Percentiles rank a stretch among this genome's conserved stretches.
Evolutionary conservation across 2,888 invertebrate genomes (phyloP).

Genomic region (Melipona bicolor): DNA sequence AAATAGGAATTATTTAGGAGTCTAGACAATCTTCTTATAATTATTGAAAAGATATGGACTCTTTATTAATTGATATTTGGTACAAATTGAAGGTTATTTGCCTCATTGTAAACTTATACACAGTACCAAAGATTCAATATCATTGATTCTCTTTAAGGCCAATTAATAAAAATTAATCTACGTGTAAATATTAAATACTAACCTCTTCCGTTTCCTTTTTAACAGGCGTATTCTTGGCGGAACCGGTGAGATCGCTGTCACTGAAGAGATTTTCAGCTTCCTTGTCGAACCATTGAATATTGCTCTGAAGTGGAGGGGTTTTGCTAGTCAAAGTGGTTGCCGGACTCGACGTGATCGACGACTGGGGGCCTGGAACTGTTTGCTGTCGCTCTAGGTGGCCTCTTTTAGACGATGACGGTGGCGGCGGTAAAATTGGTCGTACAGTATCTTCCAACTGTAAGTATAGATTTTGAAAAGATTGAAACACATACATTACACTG

Average conservation of each 20-base stretch:
- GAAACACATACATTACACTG: neutral
- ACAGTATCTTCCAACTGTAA: constrained; percentile 79
- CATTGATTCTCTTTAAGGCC: too few relatives aligned
- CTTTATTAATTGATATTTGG: too few relatives aligned
- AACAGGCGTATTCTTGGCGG: constrained; percentile 72
- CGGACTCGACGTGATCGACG: constrained; percentile 79
- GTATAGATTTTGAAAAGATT: neutral
- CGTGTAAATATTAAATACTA: constrained; percentile 41
- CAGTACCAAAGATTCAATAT: too few relatives aligned
- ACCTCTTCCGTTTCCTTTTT: constrained; percentile 80
- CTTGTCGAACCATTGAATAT: constrained; percentile 84
- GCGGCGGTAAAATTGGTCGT: constrained; percentile 81
- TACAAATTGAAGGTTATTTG: too few relatives aligned
- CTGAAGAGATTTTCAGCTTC: constrained; percentile 84
- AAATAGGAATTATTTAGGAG: too few relatives aligned
- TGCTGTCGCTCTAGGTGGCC: constrained; percentile 81
- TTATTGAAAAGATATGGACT: too few relatives aligned
- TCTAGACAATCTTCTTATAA: neutral
- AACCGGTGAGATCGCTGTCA: constrained; percentile 80
- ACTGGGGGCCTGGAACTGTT: constrained; percentile 75
- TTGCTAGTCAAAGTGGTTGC: constrained; percentile 76
- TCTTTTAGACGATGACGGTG: constrained; percentile 80
- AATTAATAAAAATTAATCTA: too few relatives aligned
- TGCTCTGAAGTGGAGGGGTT: constrained; percentile 79
- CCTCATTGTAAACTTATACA: too few relatives aligned